Conservation (phyloP, 1,140 invertebrate genomes). For the Drosophila repletoides region DNA sequence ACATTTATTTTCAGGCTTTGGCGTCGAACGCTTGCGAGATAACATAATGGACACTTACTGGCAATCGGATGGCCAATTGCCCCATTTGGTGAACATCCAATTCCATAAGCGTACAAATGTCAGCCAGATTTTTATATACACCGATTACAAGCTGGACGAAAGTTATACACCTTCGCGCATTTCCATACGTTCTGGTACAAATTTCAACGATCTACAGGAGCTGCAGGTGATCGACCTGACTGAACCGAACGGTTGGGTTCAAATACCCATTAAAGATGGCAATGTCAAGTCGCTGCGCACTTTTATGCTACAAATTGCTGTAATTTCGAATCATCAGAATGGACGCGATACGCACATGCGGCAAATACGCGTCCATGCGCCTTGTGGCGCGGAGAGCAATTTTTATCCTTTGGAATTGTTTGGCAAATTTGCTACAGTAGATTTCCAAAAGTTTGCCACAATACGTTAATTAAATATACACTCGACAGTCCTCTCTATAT, state of each 20-base stretch:
- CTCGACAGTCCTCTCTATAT: background rate
- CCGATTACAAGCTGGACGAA: conserved; percentile 99
- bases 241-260: conserved; percentile 97
- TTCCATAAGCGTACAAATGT: conserved; percentile 98
- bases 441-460: conserved; percentile 91
- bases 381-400: conserved; percentile 87
- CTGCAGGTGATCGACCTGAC: conserved; percentile 96
- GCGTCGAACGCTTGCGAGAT: conserved; percentile 97
- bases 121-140: conserved; percentile 97
- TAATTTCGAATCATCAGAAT: conserved; percentile 99
- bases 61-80: conserved; percentile 99
- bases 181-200: conserved; percentile 96
- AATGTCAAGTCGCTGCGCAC: conserved; percentile 94
- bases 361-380: conserved; percentile 98
- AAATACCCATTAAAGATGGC: conserved; percentile 95
- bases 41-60: conserved; percentile 98
- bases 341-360: conserved; percentile 98
- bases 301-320: conserved; percentile 98
- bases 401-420: conserved; percentile 88
- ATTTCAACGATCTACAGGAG: conserved; percentile 99
- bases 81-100: conserved; percentile 98
- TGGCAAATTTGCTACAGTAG: conserved; percentile 90
- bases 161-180: conserved; percentile 99
- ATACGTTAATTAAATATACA: conserved; percentile 85
- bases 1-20: conserved; percentile 92